These are phyloP conservation scores for Trachymyrmex septentrionalis DNA, from an alignment of 1,140 invertebrate genomes.

Conservation along the genomic window DNA sequence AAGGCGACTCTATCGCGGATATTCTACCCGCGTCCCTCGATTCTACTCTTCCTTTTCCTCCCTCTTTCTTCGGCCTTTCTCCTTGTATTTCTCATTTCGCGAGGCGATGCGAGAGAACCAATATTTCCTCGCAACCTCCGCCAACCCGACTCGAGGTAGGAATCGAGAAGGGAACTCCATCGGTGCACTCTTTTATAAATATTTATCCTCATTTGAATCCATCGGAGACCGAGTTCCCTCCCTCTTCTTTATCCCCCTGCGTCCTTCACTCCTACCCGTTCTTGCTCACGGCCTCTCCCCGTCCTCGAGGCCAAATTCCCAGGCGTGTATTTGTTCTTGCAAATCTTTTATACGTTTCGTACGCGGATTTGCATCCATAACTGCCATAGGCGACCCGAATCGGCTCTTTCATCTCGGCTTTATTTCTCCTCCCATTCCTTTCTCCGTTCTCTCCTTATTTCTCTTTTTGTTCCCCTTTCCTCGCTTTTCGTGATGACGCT, in stretches of 20 bases:
- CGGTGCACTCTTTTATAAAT: conserved; percentile 83
- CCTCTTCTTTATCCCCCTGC: conserved; percentile 9
- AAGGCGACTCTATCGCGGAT: conserved; percentile 19
- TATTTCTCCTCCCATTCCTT: conserved; percentile 13
- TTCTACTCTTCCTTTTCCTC: background rate
- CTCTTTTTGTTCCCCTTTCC: background rate
- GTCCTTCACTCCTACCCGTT: conserved; percentile 22
- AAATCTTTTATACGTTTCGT: conserved; percentile 83
- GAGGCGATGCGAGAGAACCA: conserved; percentile 59
- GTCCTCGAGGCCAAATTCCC: conserved; percentile 46
- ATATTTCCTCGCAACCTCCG: conserved; percentile 73
- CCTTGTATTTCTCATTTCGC: conserved; percentile 51
- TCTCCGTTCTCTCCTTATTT: conserved; percentile 1
- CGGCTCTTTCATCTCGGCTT: conserved; percentile 52
- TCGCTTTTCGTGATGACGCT: conserved; percentile 2
- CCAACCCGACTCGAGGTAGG: conserved; percentile 60
- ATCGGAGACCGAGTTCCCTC: conserved; percentile 63
- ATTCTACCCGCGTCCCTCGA: conserved; percentile 51
- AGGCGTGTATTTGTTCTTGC: conserved; percentile 82
- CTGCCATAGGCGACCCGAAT: conserved; percentile 67
- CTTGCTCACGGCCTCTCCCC: background rate
- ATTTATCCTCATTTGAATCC: conserved; percentile 85
- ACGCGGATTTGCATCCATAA: conserved; percentile 83
- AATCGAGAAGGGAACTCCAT: conserved; percentile 66
- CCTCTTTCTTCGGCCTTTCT: background rate